phyloP scores from a whole-genome alignment of 2,113 vertebrate genomes.

The Anhinga anhinga region DNA sequence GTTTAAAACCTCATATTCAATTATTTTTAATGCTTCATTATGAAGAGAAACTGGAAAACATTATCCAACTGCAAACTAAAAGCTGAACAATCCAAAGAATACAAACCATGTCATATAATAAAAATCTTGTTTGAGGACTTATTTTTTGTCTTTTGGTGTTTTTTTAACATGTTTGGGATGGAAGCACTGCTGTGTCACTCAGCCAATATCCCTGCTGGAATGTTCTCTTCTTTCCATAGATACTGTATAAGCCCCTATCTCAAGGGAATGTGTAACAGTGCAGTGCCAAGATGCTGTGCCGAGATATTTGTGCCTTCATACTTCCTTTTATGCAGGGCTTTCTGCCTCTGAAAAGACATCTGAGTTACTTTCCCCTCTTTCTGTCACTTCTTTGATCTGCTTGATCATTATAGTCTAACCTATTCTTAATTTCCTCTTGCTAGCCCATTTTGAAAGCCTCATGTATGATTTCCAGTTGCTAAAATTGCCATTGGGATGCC shows the following conservation, averaged over 20 bases:
- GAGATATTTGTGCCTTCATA: not conserved
- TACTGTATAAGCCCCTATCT: not conserved
- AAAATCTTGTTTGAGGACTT: not conserved
- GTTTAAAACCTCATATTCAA: not conserved
- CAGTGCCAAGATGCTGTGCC: not conserved
- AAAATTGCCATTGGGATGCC: slow-evolving; percentile 26
- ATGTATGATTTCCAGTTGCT: slow-evolving; percentile 1
- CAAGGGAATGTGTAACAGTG: not conserved
- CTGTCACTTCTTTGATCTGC: not conserved
- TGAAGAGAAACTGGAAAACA: not conserved
- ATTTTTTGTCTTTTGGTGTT: not conserved
- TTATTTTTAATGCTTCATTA: not conserved
- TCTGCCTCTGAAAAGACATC: not conserved
- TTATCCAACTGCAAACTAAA: not conserved
- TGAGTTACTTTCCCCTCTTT: not conserved
- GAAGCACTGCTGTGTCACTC: not conserved
- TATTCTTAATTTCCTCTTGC: not conserved
- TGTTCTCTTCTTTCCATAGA: not conserved
- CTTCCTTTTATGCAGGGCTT: not conserved
- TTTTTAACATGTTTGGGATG: not conserved
- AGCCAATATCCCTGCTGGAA: not conserved
- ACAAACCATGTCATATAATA: not conserved
- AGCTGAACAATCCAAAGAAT: not conserved
- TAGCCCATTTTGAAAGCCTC: not conserved
- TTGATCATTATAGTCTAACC: not conserved